phyloP scores from a whole-genome alignment of 1,140 invertebrate genomes.

The Drosophila simulans region DNA sequence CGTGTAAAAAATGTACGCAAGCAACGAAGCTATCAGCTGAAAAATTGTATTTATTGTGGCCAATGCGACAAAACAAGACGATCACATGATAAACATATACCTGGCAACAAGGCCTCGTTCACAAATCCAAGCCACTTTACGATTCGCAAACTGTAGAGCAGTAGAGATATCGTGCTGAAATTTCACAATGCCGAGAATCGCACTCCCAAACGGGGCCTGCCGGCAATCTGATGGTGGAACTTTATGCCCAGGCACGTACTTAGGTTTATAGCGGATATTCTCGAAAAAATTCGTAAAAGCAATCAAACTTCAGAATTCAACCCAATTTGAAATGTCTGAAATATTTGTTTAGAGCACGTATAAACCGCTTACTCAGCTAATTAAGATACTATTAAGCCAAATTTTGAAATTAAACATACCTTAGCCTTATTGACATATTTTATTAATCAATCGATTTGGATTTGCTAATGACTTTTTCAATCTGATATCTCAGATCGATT shows the following conservation, averaged over 20 bases:
- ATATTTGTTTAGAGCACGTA: neutral
- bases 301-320: conserved; percentile 19
- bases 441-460: neutral
- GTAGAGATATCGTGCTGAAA: conserved; percentile 72
- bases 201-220: conserved; percentile 43
- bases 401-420: neutral
- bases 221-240: conserved; percentile 27
- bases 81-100: conserved; percentile 32
- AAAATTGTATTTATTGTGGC: conserved; percentile 74
- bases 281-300: conserved; percentile 9
- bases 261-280: conserved; percentile 12
- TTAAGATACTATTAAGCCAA: neutral
- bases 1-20: conserved; percentile 78
- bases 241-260: conserved; percentile 55
- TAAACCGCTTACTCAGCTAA: neutral
- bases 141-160: conserved; percentile 50
- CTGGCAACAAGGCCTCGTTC: conserved; percentile 32
- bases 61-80: conserved; percentile 31
- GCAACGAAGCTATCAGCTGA: conserved; percentile 72
- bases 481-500: neutral
- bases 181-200: conserved; percentile 71
- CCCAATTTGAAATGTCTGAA: conserved; percentile 8
- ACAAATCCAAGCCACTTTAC: conserved; percentile 48
- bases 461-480: neutral
- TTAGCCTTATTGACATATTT: neutral